Evolutionary conservation across 2,888 invertebrate species (phyloP), one percentile per base, ranked within the genome.

Genomic region (Lasioglossum leucozonium): DNA sequence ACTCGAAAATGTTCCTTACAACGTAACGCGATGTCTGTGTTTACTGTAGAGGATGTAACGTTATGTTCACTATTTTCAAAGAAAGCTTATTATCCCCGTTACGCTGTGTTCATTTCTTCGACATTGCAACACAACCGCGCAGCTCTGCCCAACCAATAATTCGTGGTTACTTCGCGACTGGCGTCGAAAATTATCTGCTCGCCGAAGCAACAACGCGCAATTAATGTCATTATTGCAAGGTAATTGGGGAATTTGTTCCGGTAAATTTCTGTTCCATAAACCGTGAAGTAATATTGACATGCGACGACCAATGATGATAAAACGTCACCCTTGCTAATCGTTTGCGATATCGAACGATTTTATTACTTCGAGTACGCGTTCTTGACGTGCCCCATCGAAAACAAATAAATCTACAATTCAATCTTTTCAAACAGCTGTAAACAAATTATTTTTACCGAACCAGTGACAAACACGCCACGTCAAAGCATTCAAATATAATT

Each of bases 231-330:
- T 84, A 84, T 82, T 78, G 72, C 72, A 44, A 76, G 78, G 55
- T 84, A 84, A 84, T 83, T 83, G 78, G 74, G 74, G 78, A 75
- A 72, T 84, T 78, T 82, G 84, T 84, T 84, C 83, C 84, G 75
- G 72, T 79, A 67, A 83, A 84, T 84, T 79, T 84, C 84, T 75
- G 62, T 75, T 72, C 69, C 58, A 75, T 58, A 78, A 55, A 78
- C 74, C 84, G 78, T 75, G 42, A 78, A 83, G 65, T 79, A 78
- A 83, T 83, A 75, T 72, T 73, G 84, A 83, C 72, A 71, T 55
- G 30, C 71, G 55, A 78, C 55, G 65, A 75, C 10, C 65, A 55
- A 30, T 18, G 55, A 30, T 34, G 77, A 78, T 55, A 67, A n/a
- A n/a, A 62, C 26, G 69, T 71, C 44, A 13, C 13, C 34, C n/a